These are phyloP conservation scores for Caprella mutica DNA, from an alignment of 2,888 invertebrate genomes.

Conservation along the genomic window DNA sequence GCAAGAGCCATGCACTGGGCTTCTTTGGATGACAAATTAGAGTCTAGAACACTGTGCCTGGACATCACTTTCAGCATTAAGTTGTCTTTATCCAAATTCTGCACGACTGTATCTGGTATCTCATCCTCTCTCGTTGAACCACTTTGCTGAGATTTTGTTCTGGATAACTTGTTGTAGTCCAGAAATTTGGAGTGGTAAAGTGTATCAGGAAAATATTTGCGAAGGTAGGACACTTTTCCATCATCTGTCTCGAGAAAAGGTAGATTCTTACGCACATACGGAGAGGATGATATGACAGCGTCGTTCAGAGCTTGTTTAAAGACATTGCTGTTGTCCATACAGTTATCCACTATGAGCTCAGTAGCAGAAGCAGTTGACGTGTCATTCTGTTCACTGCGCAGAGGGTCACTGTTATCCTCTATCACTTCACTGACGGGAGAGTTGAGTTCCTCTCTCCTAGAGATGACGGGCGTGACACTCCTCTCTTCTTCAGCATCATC, in stretches of 20 bases:
- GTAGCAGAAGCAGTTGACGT: conserved; percentile 23
- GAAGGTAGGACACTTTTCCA: conserved; percentile 61
- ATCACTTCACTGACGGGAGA: conserved; percentile 34
- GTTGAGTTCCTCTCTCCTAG: background rate
- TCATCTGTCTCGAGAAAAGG: conserved; percentile 79
- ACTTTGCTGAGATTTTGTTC: too few relatives aligned
- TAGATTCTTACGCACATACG: conserved; percentile 67
- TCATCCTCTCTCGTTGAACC: too few relatives aligned
- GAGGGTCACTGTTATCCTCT: conserved; percentile 70
- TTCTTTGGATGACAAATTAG: too few relatives aligned
- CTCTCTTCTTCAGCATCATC: too few relatives aligned
- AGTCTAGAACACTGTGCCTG: too few relatives aligned
- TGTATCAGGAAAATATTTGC: conserved; percentile 59
- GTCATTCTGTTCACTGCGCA: conserved; percentile 42
- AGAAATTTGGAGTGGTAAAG: conserved; percentile 53
- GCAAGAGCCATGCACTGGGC: too few relatives aligned
- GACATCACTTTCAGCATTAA: too few relatives aligned
- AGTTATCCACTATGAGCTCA: background rate
- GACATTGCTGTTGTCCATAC: conserved; percentile 55
- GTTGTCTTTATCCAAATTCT: too few relatives aligned
- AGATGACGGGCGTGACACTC: too few relatives aligned
- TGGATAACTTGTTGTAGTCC: too few relatives aligned
- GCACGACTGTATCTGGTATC: too few relatives aligned
- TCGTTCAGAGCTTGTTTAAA: conserved; percentile 64
- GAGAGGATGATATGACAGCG: conserved; percentile 68